Percentiles rank a stretch among this genome's conserved stretches.
Evolutionary conservation across 2,888 invertebrate genomes (phyloP).

Genomic region (Prosapia bicincta): DNA sequence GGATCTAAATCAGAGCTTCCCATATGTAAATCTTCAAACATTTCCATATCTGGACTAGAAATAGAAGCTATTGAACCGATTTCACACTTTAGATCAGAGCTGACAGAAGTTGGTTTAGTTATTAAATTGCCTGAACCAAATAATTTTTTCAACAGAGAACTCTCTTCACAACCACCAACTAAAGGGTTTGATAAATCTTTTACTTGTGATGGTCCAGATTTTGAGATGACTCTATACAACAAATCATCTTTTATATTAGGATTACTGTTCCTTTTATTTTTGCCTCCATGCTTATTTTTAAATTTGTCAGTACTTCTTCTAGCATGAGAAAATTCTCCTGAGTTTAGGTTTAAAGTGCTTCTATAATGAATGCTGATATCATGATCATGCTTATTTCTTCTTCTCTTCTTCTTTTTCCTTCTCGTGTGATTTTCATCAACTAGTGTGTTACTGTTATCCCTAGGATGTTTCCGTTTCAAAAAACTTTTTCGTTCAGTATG

Average conservation of each 20-base stretch:
- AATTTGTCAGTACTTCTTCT: background rate
- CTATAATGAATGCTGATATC: background rate
- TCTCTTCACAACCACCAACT: background rate
- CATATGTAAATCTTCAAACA: background rate
- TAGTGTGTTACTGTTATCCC: background rate
- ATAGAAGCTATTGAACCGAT: background rate
- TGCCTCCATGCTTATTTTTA: background rate
- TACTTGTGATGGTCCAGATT: constrained; percentile 12
- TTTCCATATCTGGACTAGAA: background rate
- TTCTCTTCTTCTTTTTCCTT: background rate
- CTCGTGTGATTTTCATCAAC: background rate
- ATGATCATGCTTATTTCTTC: background rate
- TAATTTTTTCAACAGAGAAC: background rate
- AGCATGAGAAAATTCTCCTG: no score
- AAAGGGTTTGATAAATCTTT: constrained; percentile 7
- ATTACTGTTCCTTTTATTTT: constrained; percentile 8
- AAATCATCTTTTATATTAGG: constrained; percentile 8
- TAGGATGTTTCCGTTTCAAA: background rate
- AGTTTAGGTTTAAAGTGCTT: background rate
- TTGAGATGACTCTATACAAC: constrained; percentile 20
- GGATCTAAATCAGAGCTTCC: background rate
- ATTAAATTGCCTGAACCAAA: background rate
- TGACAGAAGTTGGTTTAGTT: background rate
- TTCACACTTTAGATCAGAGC: background rate
- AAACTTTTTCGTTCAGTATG: background rate